These are phyloP conservation scores for Melanotaenia boesemani DNA, from an alignment of 2,797 vertebrate species.

Conservation along the genomic window DNA sequence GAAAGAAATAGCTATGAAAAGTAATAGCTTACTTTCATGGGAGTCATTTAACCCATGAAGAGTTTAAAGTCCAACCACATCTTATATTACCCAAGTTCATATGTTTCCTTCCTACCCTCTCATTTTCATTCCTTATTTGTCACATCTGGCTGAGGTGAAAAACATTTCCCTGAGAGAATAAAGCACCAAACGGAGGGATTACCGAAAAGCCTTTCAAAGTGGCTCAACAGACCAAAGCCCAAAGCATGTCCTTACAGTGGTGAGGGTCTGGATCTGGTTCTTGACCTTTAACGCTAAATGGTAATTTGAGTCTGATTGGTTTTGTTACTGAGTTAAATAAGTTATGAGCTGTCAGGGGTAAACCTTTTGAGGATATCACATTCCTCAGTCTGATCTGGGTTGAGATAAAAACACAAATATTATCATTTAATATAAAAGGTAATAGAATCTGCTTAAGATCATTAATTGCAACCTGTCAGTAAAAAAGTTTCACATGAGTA, in stretches of 20 bases:
- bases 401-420: slow-evolving; percentile 20
- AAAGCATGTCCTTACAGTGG: slow-evolving; percentile 43
- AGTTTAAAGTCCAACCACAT: slow-evolving; percentile 37
- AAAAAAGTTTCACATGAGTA: background rate
- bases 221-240: slow-evolving; percentile 61
- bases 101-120: slow-evolving; percentile 28
- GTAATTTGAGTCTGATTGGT: slow-evolving; percentile 57
- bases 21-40: slow-evolving; percentile 22
- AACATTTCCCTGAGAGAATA: slow-evolving; percentile 62
- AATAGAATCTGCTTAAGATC: background rate
- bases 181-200: slow-evolving; percentile 69
- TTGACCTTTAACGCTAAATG: slow-evolving; percentile 61
- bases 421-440: slow-evolving; percentile 5
- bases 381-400: background rate
- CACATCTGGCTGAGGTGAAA: slow-evolving; percentile 68
- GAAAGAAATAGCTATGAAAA: slow-evolving; percentile 3
- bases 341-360: slow-evolving; percentile 14
- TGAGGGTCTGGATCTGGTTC: slow-evolving; percentile 51
- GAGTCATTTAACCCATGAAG: slow-evolving; percentile 27
- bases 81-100: slow-evolving; percentile 43
- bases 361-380: slow-evolving; percentile 25
- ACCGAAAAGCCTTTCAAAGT: slow-evolving; percentile 65
- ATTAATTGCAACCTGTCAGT: background rate
- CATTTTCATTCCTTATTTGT: slow-evolving; percentile 55
- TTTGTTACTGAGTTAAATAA: slow-evolving; percentile 43